Evolutionary conservation across 2,888 invertebrate genomes (phyloP).

Genomic region (Rhopalosiphum nymphaeae): DNA sequence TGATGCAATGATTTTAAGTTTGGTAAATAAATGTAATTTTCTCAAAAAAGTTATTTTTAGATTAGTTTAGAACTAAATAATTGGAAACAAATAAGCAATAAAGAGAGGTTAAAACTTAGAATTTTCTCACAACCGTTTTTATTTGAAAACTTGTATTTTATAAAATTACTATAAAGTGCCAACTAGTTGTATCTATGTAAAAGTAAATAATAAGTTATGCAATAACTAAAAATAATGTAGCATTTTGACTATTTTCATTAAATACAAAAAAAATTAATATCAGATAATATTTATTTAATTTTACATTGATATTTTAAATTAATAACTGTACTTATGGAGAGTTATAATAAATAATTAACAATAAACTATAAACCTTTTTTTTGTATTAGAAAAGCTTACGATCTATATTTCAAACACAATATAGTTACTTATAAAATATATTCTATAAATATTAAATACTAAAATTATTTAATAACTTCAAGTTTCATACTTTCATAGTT

Average conservation of each 20-base stretch:
- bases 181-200: neutral
- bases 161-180: neutral
- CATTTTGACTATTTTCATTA: neutral
- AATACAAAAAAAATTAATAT: neutral
- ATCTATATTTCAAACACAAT: neutral
- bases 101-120: neutral
- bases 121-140: neutral
- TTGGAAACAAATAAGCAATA: slow-evolving; percentile 2
- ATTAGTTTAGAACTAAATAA: neutral
- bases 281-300: neutral
- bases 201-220: neutral
- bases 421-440: neutral
- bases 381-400: neutral
- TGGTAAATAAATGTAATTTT: neutral
- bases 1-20: neutral
- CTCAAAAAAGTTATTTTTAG: neutral
- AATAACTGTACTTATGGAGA: neutral
- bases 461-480: neutral
- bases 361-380: neutral
- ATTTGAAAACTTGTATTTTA: neutral
- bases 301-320: neutral
- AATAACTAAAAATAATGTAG: neutral
- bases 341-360: neutral
- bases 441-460: neutral
- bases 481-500: neutral